Evolutionary conservation across 2,888 invertebrate genomes (phyloP), one percentile per base, ranked within the genome.

Genomic region (Linnaemya tessellans): DNA sequence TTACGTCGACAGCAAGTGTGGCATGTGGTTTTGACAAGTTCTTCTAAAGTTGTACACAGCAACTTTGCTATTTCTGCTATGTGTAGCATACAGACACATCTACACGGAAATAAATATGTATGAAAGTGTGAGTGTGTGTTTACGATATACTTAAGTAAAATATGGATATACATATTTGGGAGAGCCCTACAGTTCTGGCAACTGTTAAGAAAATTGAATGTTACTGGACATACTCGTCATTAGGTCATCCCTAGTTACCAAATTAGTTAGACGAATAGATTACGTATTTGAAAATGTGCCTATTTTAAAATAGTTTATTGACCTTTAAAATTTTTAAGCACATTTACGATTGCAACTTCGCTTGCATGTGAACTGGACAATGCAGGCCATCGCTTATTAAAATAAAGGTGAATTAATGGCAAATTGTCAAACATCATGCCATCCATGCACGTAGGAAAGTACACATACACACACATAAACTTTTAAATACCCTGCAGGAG

Each of bases 11-110:
- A 80, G 85, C 84, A 73, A 75, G 60, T 77, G 62, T 88, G 91
- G 91, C 91, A 91, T 91, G 91, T 88, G 91, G 91, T 91, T 91
- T 91, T 91, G 91, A 91, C 91, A 90, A 91, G 91, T 91, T 91
- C 91, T 91, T 91, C 90, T 91, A 91, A 90, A 91, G 90, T 90
- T 90, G 91, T 91, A 89, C 89, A 90, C 86, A 90, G 88, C 91
- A 90, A 90, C 91, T 90, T 86, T 87, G 84, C 86, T 88, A 81
- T 86, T 87, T 86, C 84, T 84, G 83, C 65, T 84, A 82, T 84
- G 78, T 80, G 70, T 62, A 49, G 58, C 30, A 68, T 11, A 77
- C 43, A 67, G 35, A 13, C n/a, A 18, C 10, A 30, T 13, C 9
- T n/a, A 46, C 25, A 30, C 0, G 18, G 22, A 56, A 11, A 60